phyloP scores from a whole-genome alignment of 2,797 vertebrate genomes.

The Delichon dasypus region DNA sequence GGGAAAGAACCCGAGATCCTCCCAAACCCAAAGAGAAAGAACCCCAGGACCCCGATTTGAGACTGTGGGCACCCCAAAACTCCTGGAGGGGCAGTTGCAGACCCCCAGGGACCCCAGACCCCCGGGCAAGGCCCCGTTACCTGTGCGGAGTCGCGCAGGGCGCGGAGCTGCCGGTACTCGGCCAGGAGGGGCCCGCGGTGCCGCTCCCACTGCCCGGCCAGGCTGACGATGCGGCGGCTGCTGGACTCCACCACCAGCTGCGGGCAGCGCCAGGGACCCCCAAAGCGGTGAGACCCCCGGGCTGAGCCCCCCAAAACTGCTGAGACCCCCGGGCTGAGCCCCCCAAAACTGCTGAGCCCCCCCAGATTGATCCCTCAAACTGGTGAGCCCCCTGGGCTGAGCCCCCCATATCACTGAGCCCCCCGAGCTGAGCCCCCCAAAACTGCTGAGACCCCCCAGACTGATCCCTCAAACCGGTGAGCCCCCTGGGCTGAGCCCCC shows the following conservation, averaged over 20 bases:
- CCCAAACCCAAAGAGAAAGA: neutral
- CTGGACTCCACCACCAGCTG: neutral
- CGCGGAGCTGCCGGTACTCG: conserved; percentile 84
- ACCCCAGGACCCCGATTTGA: neutral
- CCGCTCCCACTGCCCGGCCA: conserved; percentile 86
- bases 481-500: no score
- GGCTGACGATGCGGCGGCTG: neutral
- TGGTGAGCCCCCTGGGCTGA: no score
- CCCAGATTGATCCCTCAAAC: no score
- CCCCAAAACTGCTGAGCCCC: no score
- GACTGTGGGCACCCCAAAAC: neutral
- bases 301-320: no score
- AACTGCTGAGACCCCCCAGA: no score
- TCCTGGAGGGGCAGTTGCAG: no score
- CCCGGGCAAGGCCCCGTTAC: conserved; percentile 55
- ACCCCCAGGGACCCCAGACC: no score
- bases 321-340: no score
- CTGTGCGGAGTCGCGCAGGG: conserved; percentile 83
- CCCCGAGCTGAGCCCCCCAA: no score
- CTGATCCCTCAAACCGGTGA: no score
- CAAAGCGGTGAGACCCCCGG: neutral
- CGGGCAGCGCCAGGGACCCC: neutral
- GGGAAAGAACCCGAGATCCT: neutral
- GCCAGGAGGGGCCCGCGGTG: conserved; percentile 86
- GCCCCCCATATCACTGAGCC: no score